Conservation (phyloP, 2,888 invertebrate genomes). For the Leuctra nigra region DNA sequence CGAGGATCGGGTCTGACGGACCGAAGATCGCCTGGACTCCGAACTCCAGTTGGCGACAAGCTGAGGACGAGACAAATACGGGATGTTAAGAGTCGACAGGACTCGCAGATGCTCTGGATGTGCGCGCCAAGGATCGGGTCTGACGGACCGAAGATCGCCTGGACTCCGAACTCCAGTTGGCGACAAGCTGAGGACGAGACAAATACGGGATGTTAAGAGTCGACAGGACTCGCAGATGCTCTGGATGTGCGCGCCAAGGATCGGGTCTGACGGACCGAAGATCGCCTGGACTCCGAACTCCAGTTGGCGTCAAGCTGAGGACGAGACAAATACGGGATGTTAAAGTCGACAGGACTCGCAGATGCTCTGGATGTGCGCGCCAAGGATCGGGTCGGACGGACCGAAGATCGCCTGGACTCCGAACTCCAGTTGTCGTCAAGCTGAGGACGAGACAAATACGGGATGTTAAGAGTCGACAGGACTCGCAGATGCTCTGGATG, state of each 20-base stretch:
- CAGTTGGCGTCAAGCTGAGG: conserved; percentile 74
- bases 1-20: conserved; percentile 76
- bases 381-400: conserved; percentile 73
- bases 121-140: conserved; percentile 76
- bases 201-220: no score
- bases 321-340: no score
- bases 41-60: conserved; percentile 71
- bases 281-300: conserved; percentile 80
- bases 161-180: conserved; percentile 76
- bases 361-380: conserved; percentile 80
- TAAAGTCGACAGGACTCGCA: no score
- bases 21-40: conserved; percentile 87
- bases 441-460: no score
- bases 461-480: no score
- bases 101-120: conserved; percentile 81
- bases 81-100: no score
- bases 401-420: conserved; percentile 87
- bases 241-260: conserved; percentile 75
- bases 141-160: conserved; percentile 84
- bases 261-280: conserved; percentile 83
- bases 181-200: conserved; percentile 71
- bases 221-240: conserved; percentile 85
- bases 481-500: conserved; percentile 81
- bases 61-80: no score
- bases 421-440: conserved; percentile 71